Base-by-base conservation (phyloP, 1,140 invertebrate species). In the Meloidogyne floridensis region DNA sequence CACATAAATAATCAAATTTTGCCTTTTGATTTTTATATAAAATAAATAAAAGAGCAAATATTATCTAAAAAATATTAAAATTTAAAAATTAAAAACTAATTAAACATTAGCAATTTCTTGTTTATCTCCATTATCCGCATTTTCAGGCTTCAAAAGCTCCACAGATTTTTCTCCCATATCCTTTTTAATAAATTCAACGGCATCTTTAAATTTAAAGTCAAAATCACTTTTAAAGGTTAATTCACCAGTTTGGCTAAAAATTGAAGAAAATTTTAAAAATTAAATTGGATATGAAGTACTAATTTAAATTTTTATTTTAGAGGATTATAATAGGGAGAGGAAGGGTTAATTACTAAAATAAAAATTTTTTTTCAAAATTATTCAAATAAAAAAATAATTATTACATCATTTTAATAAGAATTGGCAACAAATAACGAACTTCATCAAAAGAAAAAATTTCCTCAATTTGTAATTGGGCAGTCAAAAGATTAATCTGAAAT, bases 41-140 rank as follows among this genome's bases (percentile, higher is more conserved):
- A 77, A 77, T 54, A 42, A 69, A 69, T 6, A 56, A n/a, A 43
- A 32, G n/a, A 6, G 75, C 75, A 77, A 77, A 77, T 43, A 42
- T n/a, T 15, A 69, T 15, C 56, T 56, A 13, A 43, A 54, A 76
- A 76, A 54, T 6, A 53, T 6, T 5, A 54, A 32, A 15, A 69
- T 65, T 42, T 20, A 77, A 54, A 54, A 77, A 15, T 15, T 3
- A 59, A 59, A 15, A 65, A 65, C 32, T 32, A 65, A n/a, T n/a
- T n/a, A n/a, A 13, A 65, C 59, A n/a, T 77, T 77, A 6, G 15
- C 51, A 56, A 77, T 42, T 77, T 77, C 75, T 13, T 65, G 32
- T 20, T 18, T 69, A 10, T 53, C 42, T 20, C 43, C 43, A 20
- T 75, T 15, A 20, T 53, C 20, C 2, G 74, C 47, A 42, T 59